A percentile compares a stretch with the other conserved stretches of the same genome.
phyloP scores from a whole-genome alignment of 2,888 invertebrate species.

The Teleiodes luculella region DNA sequence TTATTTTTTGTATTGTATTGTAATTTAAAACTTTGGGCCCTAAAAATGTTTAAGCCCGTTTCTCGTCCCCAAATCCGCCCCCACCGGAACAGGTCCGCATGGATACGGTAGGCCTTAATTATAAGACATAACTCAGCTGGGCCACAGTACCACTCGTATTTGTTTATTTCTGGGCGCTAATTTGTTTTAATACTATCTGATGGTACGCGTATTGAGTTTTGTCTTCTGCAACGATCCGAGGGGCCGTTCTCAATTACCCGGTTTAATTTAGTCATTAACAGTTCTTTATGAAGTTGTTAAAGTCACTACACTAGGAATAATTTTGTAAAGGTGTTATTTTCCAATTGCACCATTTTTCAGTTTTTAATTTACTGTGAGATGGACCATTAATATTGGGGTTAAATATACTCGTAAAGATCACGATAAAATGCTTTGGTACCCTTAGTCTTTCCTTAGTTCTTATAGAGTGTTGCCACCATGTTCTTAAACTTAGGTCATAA shows the following conservation, averaged over 20 bases:
- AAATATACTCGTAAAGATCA: too few species aligned
- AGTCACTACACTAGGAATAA: background rate
- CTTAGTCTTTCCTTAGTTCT: too few species aligned
- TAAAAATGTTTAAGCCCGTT: too few species aligned
- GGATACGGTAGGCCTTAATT: constrained; percentile 62
- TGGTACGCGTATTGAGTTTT: constrained; percentile 29
- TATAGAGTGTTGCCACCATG: too few species aligned
- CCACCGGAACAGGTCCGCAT: constrained; percentile 34
- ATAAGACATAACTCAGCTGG: constrained; percentile 60
- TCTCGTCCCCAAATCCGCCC: background rate
- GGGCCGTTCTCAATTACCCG: constrained; percentile 11
- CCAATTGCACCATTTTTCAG: background rate
- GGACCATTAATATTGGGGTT: too few species aligned
- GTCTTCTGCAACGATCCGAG: constrained; percentile 18
- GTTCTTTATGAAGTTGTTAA: background rate
- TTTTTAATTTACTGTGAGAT: too few species aligned
- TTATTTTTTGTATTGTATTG: too few species aligned
- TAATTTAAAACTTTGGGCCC: too few species aligned
- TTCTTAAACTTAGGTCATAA: too few species aligned
- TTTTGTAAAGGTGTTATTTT: background rate
- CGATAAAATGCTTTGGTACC: too few species aligned
- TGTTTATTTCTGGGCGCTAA: constrained; percentile 59
- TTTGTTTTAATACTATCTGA: constrained; percentile 66
- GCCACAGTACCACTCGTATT: constrained; percentile 35
- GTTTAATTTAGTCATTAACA: constrained; percentile 5